A percentile compares a stretch with the other conserved stretches of the same genome.
Conservation (phyloP, 2,888 invertebrate genomes). For the Euzophera pinguis region DNA sequence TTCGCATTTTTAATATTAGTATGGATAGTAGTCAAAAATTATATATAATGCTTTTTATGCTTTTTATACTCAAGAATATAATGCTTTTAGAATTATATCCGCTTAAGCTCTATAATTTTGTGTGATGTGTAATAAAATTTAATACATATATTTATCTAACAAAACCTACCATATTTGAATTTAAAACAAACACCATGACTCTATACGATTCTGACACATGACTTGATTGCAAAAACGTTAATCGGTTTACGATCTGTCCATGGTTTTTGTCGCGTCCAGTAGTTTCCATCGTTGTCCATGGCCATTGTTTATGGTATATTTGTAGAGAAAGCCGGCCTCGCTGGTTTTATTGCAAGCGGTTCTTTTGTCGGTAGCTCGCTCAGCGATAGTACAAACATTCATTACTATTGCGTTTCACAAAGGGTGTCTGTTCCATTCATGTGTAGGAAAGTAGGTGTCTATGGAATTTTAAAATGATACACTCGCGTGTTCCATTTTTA, state of each 20-base stretch:
- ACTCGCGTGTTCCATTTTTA: constrained; percentile 5
- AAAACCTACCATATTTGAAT: background rate
- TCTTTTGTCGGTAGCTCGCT: constrained; percentile 14
- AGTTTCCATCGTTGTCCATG: constrained; percentile 4
- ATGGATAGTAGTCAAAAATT: too few species aligned
- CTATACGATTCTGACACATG: constrained; percentile 1
- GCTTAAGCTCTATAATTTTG: too few species aligned
- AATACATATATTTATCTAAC: background rate
- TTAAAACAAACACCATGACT: background rate
- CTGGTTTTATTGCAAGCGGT: constrained; percentile 8
- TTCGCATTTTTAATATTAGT: too few species aligned
- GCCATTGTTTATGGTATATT: constrained; percentile 24
- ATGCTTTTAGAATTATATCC: too few species aligned
- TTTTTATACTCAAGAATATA: too few species aligned
- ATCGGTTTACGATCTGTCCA: constrained; percentile 8
- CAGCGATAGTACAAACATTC: constrained; percentile 11
- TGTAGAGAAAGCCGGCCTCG: constrained; percentile 27
- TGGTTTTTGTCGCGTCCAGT: constrained; percentile 8
- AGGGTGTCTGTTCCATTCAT: constrained; percentile 8
- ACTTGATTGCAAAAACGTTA: constrained; percentile 7
- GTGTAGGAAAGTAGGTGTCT: constrained; percentile 5
- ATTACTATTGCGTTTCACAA: constrained; percentile 7
- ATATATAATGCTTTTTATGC: too few species aligned
- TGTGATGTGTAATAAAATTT: too few species aligned
- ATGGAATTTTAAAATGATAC: background rate